Percentiles rank a stretch among this genome's conserved stretches.
Conservation (phyloP, 30 jellyfish, hydroid and myxozoan species). For the Sanderia malayensis region DNA sequence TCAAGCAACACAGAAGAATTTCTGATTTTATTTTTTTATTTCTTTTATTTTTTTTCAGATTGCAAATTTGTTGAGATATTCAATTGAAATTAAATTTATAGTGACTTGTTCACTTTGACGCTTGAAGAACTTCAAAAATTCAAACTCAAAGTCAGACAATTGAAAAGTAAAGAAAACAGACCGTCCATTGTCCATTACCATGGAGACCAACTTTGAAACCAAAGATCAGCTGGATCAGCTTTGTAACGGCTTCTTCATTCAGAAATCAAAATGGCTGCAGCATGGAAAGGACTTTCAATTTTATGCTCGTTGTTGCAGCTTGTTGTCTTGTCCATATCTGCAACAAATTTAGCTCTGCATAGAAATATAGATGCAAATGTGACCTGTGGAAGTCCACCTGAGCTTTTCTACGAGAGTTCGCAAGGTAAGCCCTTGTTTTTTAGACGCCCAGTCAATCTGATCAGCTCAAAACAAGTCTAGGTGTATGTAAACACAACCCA, state of each 20-base stretch:
- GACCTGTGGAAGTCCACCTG: slow-evolving; percentile 86
- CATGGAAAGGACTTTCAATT: not conserved
- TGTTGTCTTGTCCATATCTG: not conserved
- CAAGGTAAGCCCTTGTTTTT: slow-evolving; percentile 80
- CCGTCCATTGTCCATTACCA: slow-evolving; percentile 40
- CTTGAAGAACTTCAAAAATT: too few species aligned
- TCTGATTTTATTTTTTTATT: too few species aligned
- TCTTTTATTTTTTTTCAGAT: too few species aligned
- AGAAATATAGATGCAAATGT: slow-evolving; percentile 35
- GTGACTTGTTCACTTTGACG: too few species aligned
- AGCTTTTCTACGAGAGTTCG: slow-evolving; percentile 59
- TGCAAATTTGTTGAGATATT: too few species aligned
- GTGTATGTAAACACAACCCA: not conserved
- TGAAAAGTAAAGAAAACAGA: slow-evolving; percentile 16
- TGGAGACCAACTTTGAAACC: slow-evolving; percentile 11
- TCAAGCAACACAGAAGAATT: too few species aligned
- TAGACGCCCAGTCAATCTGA: too few species aligned
- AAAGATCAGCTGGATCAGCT: slow-evolving; percentile 62
- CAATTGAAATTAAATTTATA: too few species aligned
- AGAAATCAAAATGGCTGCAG: slow-evolving; percentile 2
- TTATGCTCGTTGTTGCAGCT: not conserved
- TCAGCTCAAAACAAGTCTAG: not conserved
- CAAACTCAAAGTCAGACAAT: slow-evolving; percentile 8
- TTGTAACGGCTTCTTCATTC: slow-evolving; percentile 32
- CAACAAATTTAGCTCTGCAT: slow-evolving; percentile 30